phyloP scores from a whole-genome alignment of 1,140 invertebrate species.

The Plectus sambesii region DNA sequence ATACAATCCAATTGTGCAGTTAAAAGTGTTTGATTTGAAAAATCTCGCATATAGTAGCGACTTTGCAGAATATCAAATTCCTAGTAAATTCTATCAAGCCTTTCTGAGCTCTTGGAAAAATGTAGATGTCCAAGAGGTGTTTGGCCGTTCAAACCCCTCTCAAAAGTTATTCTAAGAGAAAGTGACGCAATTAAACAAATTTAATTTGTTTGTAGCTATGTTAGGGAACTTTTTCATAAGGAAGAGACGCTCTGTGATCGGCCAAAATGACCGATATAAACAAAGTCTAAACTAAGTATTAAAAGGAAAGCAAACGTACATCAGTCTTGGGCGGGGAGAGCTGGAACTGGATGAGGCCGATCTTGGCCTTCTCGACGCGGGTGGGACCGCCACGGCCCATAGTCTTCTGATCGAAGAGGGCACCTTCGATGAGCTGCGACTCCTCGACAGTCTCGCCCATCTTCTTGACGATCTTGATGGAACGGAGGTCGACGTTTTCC shows the following conservation, averaged over 20 bases:
- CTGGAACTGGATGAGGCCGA: constrained; percentile 98
- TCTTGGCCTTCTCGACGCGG: constrained; percentile 90
- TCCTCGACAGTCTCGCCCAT: constrained; percentile 85
- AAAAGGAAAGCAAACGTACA: constrained; percentile 53
- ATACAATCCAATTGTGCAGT: background rate
- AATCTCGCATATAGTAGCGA: background rate
- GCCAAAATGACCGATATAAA: background rate
- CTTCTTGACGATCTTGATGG: constrained; percentile 91
- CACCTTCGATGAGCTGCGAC: constrained; percentile 83
- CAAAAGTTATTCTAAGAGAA: no score
- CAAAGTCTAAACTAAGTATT: background rate
- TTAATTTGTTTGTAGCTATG: no score
- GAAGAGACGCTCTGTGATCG: no score
- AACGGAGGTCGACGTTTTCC: constrained; percentile 61
- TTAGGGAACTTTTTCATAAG: no score
- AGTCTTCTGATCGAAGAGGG: constrained; percentile 81
- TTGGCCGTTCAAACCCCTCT: no score
- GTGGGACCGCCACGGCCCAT: constrained; percentile 77
- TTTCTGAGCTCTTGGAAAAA: no score
- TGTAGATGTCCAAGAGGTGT: no score
- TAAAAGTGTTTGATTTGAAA: background rate
- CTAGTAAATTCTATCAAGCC: no score
- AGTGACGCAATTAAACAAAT: no score
- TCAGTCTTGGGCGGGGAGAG: constrained; percentile 99
- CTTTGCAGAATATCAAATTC: no score